phyloP scores from a whole-genome alignment of 2,888 invertebrate species.

The Belgica antarctica region DNA sequence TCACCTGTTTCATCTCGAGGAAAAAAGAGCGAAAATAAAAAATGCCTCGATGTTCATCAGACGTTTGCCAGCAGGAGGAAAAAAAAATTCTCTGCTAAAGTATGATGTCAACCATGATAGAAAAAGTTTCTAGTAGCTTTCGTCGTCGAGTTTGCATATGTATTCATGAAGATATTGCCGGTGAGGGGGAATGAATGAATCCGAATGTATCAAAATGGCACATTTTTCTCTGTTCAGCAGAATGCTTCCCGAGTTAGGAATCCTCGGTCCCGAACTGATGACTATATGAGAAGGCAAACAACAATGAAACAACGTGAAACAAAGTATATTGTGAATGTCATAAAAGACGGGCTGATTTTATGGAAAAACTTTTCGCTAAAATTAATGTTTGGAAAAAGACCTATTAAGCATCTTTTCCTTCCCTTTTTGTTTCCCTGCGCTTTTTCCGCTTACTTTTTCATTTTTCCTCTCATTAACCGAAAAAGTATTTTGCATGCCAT shows the following conservation, averaged over 20 bases:
- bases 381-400: constrained; percentile 40
- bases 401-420: constrained; percentile 27
- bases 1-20: constrained; percentile 8
- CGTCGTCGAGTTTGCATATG: not conserved
- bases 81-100: constrained; percentile 1
- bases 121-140: constrained; percentile 22
- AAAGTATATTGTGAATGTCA: too few species aligned
- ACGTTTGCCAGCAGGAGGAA: not conserved
- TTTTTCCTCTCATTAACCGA: not conserved
- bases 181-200: constrained; percentile 26
- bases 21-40: not conserved
- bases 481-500: too few species aligned
- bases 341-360: constrained; percentile 11
- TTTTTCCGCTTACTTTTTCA: not conserved
- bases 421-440: not conserved
- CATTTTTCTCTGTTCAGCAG: not conserved
- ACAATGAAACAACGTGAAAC: constrained; percentile 32
- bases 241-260: too few species aligned
- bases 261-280: too few species aligned
- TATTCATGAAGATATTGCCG: constrained; percentile 11
- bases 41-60: too few species aligned
- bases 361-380: constrained; percentile 18
- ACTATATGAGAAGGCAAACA: constrained; percentile 29
- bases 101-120: constrained; percentile 40
- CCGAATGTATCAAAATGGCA: constrained; percentile 37